Base-by-base conservation (phyloP, 2,888 invertebrate genomes). In the Hermodice carunculata region DNA sequence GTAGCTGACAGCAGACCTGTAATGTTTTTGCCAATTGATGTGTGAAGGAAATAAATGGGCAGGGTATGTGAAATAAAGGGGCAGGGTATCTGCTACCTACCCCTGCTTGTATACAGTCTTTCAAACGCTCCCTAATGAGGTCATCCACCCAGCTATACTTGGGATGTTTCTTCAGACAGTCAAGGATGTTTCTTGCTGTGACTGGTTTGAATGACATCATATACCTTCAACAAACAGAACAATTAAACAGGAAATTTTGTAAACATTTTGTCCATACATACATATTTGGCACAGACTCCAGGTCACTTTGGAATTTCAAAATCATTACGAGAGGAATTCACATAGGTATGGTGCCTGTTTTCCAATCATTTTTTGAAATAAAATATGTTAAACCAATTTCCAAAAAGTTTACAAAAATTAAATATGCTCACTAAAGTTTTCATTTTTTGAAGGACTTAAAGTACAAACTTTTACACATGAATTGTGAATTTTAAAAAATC, bases 141-240 rank as follows among this genome's bases (percentile, higher is more conserved):
- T 68, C 75, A 28, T 42, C 51, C 3, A 81, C 82, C 74, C 74
- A 76, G 1, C 54, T 34, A 64, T 79, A 81, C 65, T 78, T 78
- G 17, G 64, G 64, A 51, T 81, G 81, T 29, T 67, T 71, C 60
- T 68, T 29, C 34, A 82, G 65, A 67, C 78, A 77, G 5, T 68
- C 60, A 4, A 66, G 42, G 74, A 80, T 78, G 48, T 76, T 75
- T 14, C 43, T 31, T 14, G 57, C 68, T 32, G 76, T 76, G 19
- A 78, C 69, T 11, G 73, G 76, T 61, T 78, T 81, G 63, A 77
- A 78, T 19, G 63, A 42, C 54, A 70, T 76, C 78, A 81, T 78
- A 48, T 73, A 78, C 54, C 82, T 82, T 66, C 11, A 34, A 46
- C 46, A 46, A 46, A 19, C 46, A 32, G 49, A 37, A 17, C 8